Percentiles rank a stretch among this genome's conserved stretches.
Conservation (phyloP, 2,888 invertebrate genomes). For the Mythimna ferrago region DNA sequence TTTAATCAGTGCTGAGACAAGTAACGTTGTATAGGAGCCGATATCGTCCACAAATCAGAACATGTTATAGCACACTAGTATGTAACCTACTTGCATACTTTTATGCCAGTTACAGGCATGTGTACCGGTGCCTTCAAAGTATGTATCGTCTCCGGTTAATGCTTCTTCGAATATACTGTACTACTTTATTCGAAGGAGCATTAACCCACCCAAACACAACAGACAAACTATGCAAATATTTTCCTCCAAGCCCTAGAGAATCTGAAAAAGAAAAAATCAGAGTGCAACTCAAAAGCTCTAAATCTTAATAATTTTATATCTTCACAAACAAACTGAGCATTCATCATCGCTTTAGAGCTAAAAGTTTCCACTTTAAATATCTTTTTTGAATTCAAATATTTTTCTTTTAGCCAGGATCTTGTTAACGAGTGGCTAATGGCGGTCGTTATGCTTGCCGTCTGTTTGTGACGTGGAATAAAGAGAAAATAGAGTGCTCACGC, state of each 20-base stretch:
- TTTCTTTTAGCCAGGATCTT: conserved; percentile 60
- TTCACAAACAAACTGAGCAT: conserved; percentile 39
- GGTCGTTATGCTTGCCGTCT: conserved; percentile 60
- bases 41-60: no score
- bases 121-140: not conserved
- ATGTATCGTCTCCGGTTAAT: not conserved
- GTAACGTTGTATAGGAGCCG: no score
- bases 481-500: conserved; percentile 13
- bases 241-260: not conserved
- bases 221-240: conserved; percentile 3
- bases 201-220: conserved; percentile 1
- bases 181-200: not conserved
- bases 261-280: not conserved
- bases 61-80: no score
- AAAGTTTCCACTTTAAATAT: conserved; percentile 44
- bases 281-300: not conserved
- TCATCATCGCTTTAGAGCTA: conserved; percentile 36
- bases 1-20: no score
- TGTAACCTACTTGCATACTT: no score
- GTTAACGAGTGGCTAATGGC: conserved; percentile 72
- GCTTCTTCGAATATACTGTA: not conserved
- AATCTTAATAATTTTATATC: conserved; percentile 32
- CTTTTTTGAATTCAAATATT: conserved; percentile 54
- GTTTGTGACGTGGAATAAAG: conserved; percentile 14
- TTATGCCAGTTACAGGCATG: no score